Evolutionary conservation across 2,113 vertebrate species (phyloP).

Genomic region (Ctenomys sociabilis): DNA sequence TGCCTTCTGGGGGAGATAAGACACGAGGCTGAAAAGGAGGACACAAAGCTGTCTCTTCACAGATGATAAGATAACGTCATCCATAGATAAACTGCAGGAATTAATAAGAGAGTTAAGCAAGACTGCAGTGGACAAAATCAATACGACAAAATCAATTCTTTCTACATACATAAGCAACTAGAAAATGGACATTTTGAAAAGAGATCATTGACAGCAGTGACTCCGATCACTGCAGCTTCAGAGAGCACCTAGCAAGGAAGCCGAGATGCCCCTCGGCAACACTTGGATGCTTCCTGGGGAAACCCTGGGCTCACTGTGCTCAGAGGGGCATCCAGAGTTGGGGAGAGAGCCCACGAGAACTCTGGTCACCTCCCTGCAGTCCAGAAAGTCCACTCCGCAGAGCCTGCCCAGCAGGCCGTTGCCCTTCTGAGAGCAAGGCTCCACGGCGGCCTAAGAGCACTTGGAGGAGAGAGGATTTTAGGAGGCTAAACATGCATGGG

Average conservation of each 20-base stretch:
- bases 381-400: no score
- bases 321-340: accelerated
- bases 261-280: neutral
- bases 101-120: neutral
- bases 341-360: accelerated
- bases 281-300: neutral
- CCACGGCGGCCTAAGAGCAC: accelerated
- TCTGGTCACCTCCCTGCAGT: no score
- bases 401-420: neutral
- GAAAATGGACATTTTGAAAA: neutral
- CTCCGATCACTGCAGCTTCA: neutral
- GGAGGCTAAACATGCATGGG: neutral
- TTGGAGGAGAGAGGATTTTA: neutral
- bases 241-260: neutral
- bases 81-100: neutral
- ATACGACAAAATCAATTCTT: neutral
- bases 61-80: neutral
- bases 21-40: neutral
- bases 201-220: neutral
- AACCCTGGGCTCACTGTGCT: no score
- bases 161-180: neutral
- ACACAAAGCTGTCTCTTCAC: neutral
- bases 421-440: accelerated
- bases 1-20: neutral
- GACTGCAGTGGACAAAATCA: neutral